A percentile compares a stretch with the other conserved stretches of the same genome.
phyloP scores from a whole-genome alignment of 2,113 vertebrate genomes.

The Heteronetta atricapilla region DNA sequence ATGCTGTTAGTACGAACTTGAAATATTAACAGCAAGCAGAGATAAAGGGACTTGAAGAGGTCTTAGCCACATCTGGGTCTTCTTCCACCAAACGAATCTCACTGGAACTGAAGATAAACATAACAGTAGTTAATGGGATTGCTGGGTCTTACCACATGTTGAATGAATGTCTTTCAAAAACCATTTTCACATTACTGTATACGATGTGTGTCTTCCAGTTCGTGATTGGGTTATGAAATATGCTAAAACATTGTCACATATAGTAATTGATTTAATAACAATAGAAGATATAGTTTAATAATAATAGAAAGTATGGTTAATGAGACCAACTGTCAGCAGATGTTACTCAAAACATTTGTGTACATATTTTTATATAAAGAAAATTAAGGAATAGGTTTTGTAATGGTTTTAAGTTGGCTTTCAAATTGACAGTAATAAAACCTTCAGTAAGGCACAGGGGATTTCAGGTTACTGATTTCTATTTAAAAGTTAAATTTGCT shows the following conservation, averaged over 20 bases:
- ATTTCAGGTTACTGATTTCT: background rate
- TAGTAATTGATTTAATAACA: background rate
- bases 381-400: background rate
- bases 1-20: background rate
- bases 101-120: background rate
- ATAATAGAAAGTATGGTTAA: background rate
- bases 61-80: background rate
- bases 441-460: background rate
- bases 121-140: background rate
- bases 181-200: background rate
- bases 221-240: background rate
- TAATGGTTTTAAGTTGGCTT: background rate
- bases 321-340: background rate
- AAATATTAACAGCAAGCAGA: background rate
- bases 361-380: background rate
- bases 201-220: background rate
- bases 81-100: background rate
- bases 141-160: background rate
- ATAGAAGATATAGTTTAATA: background rate
- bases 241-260: background rate
- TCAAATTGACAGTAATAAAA: background rate
- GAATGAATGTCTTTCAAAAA: background rate
- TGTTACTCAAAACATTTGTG: background rate
- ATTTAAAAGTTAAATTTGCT: background rate
- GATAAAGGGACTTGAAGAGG: background rate